Evolutionary conservation across 2,797 vertebrate species (phyloP), one percentile per base, ranked within the genome.

Genomic region (Chaetophractus vellerosus): DNA sequence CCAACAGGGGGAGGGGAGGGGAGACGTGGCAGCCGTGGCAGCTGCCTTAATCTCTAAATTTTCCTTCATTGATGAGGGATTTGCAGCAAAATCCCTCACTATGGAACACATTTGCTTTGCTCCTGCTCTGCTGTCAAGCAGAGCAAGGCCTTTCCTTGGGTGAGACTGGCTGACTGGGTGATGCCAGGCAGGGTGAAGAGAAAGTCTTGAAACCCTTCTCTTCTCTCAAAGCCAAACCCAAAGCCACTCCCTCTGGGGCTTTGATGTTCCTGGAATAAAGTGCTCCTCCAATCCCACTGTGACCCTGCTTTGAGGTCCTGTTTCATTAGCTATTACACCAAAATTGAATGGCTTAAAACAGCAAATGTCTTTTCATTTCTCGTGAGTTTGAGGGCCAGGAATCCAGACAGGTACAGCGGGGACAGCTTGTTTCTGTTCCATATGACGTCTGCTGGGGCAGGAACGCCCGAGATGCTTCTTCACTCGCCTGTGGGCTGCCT

Each of bases 31-130:
- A 14, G 89, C 24, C 71, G 16, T 87, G 63, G 71, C 97, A 96
- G 82, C 90, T 94, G 9, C 45, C 74, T 87, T 97, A 96, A 98
- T 97, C 97, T 96, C 94, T 83, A 95, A 97, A 97, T 97, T 97
- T 96, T 85, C 88, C 92, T 83, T 59, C 93, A 96, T 98, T 24
- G 93, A 98, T 97, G 91, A 96, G 4, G 50, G 98, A 95, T 98
- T 98, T 97, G 72, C 33, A 48, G 95, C 63, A 82, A 90, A 98
- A 96, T 96, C 97, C 74, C 95, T 97, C 1, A 0, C 92, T 94
- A 66, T 33, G 96, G 2, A 18, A 95, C 28, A n/a, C 96, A 92
- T 50, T 93, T 96, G 80, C 94, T 96, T 96, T 95, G 69, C 91
- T 38, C 0, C 4, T 14, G 28, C 72, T 78, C 75, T 48, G 74